Percentiles rank a stretch among this genome's conserved stretches.
Conservation (phyloP, 2,113 vertebrate genomes). For the Gasterosteus aculeatus region DNA sequence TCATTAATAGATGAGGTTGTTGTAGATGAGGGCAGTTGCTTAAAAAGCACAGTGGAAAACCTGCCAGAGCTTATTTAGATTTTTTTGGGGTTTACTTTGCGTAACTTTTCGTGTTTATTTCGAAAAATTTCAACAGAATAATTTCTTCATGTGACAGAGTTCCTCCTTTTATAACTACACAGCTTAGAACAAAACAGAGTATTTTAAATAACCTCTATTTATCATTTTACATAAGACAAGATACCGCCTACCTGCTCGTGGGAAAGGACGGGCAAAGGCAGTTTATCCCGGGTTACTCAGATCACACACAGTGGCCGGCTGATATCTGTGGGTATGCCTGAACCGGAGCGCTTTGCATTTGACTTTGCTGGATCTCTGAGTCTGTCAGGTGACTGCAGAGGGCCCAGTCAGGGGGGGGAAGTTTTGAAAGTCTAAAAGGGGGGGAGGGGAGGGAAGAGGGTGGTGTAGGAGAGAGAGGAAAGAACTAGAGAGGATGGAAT, state of each 20-base stretch:
- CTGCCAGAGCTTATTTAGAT: background rate
- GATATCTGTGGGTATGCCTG: conserved; percentile 23
- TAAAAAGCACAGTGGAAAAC: background rate
- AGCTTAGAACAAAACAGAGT: background rate
- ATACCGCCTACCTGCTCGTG: conserved; percentile 56
- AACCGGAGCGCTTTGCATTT: conserved; percentile 39
- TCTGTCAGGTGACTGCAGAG: conserved; percentile 64
- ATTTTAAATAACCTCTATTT: conserved; percentile 9
- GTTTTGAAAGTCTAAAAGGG: conserved; percentile 29
- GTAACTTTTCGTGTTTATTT: background rate
- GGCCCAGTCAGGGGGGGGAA: conserved; percentile 60
- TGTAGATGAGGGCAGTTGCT: background rate
- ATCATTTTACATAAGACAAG: conserved; percentile 29
- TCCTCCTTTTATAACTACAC: background rate
- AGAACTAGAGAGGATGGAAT: conserved; percentile 7
- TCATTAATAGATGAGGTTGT: too few relatives aligned
- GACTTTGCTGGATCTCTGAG: conserved; percentile 32
- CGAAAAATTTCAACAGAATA: background rate
- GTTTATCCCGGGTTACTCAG: background rate
- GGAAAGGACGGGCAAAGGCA: conserved; percentile 1
- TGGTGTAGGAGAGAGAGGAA: conserved; percentile 7
- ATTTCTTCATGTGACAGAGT: background rate
- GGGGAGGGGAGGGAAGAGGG: conserved; percentile 26
- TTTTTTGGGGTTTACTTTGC: background rate
- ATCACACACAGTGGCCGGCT: conserved; percentile 24